Evolutionary conservation across 2,888 invertebrate genomes (phyloP).

Genomic region (Pimpla rufipes): DNA sequence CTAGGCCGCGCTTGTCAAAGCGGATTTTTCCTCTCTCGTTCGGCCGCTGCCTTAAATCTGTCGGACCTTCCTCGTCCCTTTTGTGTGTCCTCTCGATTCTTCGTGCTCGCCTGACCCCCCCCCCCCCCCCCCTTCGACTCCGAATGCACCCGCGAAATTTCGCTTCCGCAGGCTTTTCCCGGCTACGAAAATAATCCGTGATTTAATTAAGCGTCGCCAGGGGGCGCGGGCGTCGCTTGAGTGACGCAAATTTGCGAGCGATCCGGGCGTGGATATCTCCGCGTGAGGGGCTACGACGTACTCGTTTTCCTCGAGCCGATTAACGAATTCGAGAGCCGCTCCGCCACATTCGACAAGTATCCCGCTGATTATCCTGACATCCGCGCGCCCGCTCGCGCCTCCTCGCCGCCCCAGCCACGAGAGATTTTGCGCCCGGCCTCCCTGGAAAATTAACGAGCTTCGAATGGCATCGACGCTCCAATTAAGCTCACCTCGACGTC

Average conservation of each 20-base stretch:
- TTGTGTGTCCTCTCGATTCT: not conserved
- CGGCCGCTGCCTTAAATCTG: not conserved
- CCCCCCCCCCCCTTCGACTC: too few relatives aligned
- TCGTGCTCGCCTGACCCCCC: not conserved
- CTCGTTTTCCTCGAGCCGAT: conserved; percentile 15
- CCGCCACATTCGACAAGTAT: conserved; percentile 17
- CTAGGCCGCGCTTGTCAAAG: conserved; percentile 55
- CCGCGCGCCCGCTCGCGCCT: not conserved
- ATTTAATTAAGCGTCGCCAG: conserved; percentile 14
- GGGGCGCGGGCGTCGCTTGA: not conserved
- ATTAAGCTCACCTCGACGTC: conserved; percentile 44
- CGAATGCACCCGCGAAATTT: conserved; percentile 5
- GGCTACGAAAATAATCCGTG: conserved; percentile 2
- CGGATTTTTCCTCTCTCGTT: conserved; percentile 21
- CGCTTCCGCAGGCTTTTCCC: conserved; percentile 5
- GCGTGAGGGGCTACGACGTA: not conserved
- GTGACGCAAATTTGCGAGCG: conserved; percentile 33
- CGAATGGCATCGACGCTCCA: conserved; percentile 53
- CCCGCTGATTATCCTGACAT: conserved; percentile 16
- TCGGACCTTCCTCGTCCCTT: not conserved
- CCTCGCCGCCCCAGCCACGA: not conserved
- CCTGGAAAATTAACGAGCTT: conserved; percentile 59
- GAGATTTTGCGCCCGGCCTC: not conserved
- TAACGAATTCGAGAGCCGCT: conserved; percentile 43
- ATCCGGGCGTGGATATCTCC: not conserved